These are phyloP conservation scores for Lingula anatina DNA, from an alignment of 2,888 invertebrate species.

Conservation along the genomic window DNA sequence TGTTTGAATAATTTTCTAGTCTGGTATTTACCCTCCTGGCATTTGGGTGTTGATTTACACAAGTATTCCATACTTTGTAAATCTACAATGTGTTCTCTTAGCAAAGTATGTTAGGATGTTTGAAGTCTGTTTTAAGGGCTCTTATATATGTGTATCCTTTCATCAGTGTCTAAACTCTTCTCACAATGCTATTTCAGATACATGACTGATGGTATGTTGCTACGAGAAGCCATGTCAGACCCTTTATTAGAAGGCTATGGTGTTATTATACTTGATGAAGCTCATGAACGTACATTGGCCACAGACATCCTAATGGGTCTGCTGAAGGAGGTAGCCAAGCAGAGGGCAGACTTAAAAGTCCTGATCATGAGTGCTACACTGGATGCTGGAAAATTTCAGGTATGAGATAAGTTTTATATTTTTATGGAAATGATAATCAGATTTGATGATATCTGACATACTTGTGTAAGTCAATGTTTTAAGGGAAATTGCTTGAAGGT, in stretches of 20 bases:
- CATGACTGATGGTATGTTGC: constrained; percentile 99
- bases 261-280: constrained; percentile 94
- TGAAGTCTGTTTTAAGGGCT: too few species aligned
- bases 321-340: constrained; percentile 88
- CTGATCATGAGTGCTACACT: constrained; percentile 99
- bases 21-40: too few species aligned
- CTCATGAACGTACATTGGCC: constrained; percentile 96
- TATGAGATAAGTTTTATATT: constrained; percentile 31
- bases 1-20: too few species aligned
- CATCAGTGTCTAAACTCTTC: too few species aligned
- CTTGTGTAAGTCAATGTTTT: not conserved
- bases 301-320: constrained; percentile 99
- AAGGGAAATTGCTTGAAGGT: not conserved
- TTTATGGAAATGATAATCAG: too few species aligned
- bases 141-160: too few species aligned
- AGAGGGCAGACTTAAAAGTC: constrained; percentile 86
- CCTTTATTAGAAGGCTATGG: constrained; percentile 95
- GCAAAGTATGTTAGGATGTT: too few species aligned
- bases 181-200: constrained; percentile 64
- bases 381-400: constrained; percentile 96
- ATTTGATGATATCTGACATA: too few species aligned
- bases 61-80: too few species aligned
- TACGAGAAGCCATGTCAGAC: constrained; percentile 98
- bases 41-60: too few species aligned
- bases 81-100: too few species aligned